A percentile compares a stretch with the other conserved stretches of the same genome.
These are phyloP conservation scores for Thryonomys swinderianus DNA, from an alignment of 2,113 vertebrate genomes.

Conservation along the genomic window DNA sequence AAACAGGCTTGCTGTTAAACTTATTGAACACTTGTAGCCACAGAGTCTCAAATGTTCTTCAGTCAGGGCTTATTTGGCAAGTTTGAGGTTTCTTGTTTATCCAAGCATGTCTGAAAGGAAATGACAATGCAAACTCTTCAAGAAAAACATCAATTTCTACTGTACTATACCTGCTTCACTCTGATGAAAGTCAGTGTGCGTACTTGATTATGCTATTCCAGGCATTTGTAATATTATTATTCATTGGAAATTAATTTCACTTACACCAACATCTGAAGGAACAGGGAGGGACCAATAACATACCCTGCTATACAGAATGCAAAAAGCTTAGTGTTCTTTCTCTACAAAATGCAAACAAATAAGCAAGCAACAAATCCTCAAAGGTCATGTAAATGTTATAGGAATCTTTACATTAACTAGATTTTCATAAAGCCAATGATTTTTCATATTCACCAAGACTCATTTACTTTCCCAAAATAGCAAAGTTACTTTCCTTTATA, in stretches of 20 bases:
- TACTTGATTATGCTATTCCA: neutral
- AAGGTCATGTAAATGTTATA: neutral
- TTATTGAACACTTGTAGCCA: neutral
- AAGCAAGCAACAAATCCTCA: constrained; percentile 24
- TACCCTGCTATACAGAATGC: neutral
- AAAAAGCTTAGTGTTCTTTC: constrained; percentile 22
- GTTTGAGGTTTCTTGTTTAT: neutral
- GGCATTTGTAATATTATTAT: neutral
- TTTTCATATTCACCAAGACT: constrained; percentile 23
- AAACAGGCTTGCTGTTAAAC: neutral
- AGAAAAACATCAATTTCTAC: neutral
- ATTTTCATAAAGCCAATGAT: constrained; percentile 30
- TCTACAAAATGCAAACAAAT: neutral
- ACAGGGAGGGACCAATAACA: neutral
- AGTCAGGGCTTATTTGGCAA: neutral
- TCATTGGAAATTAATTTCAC: neutral
- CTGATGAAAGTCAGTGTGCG: neutral
- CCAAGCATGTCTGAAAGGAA: neutral
- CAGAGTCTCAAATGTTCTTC: neutral
- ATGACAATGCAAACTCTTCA: neutral
- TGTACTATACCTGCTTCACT: neutral
- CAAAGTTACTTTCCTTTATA: neutral
- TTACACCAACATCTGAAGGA: neutral
- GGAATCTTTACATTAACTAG: neutral
- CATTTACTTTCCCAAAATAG: constrained; percentile 38